Evolutionary conservation across 2,888 invertebrate genomes (phyloP).

Genomic region (Lottia scabra): DNA sequence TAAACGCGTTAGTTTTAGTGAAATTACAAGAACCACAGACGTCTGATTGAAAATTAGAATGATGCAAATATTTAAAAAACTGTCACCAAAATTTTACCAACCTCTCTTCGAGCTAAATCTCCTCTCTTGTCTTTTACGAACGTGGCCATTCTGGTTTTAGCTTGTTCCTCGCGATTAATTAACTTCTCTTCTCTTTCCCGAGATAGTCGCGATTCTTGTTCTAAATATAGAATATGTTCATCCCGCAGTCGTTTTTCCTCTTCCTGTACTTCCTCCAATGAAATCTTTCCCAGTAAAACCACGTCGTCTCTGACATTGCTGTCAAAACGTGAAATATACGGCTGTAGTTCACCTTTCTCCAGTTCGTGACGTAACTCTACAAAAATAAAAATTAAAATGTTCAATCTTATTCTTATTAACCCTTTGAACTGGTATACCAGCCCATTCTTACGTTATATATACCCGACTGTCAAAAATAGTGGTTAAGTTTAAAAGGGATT

Average conservation of each 20-base stretch:
- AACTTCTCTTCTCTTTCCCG: conserved; percentile 49
- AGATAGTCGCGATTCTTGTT: conserved; percentile 54
- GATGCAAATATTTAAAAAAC: no score
- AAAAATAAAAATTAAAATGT: conserved; percentile 10
- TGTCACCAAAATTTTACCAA: conserved; percentile 13
- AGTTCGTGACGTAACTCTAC: conserved; percentile 55
- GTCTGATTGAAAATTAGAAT: no score
- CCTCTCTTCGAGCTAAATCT: conserved; percentile 54
- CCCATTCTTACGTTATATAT: no score
- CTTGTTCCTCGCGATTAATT: conserved; percentile 53
- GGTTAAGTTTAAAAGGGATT: no score
- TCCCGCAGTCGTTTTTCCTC: conserved; percentile 63
- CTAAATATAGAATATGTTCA: conserved; percentile 62
- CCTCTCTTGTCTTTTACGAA: conserved; percentile 49
- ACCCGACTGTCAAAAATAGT: no score
- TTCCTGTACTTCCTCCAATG: conserved; percentile 63
- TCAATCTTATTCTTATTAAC: no score
- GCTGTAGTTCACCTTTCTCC: conserved; percentile 56
- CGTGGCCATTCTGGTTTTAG: conserved; percentile 58
- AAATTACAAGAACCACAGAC: no score
- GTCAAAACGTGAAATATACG: conserved; percentile 61
- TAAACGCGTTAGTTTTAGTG: no score
- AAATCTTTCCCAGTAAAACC: conserved; percentile 63
- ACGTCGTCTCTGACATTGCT: conserved; percentile 59
- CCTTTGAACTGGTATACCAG: no score